Conservation (phyloP, 2,888 invertebrate species). For the Macrosoma leucophasiata region DNA sequence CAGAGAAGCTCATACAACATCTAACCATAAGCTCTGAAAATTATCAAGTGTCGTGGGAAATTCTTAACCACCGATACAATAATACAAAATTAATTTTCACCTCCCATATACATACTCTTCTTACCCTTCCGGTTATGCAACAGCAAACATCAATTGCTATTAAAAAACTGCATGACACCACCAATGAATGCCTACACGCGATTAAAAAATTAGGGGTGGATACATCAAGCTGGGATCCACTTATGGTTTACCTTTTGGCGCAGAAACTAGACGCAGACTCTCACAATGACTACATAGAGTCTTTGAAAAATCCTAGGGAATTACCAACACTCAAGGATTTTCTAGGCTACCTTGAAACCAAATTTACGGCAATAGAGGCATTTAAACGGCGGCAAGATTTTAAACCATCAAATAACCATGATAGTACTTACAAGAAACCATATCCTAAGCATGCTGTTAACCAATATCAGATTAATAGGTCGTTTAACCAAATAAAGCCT, state of each 20-base stretch:
- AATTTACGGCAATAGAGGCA: slow-evolving; percentile 12
- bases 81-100: slow-evolving; percentile 10
- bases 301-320: slow-evolving; percentile 5
- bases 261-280: slow-evolving; percentile 15
- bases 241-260: slow-evolving; percentile 10
- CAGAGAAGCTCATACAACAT: slow-evolving; percentile 27
- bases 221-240: slow-evolving; percentile 12
- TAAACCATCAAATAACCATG: too few species aligned
- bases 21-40: slow-evolving; percentile 24
- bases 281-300: slow-evolving; percentile 8
- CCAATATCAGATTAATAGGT: slow-evolving; percentile 1
- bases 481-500: too few species aligned
- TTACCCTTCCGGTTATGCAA: slow-evolving; percentile 23
- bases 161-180: slow-evolving; percentile 5
- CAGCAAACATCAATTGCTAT: not conserved
- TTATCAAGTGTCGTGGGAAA: slow-evolving; percentile 20
- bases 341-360: slow-evolving; percentile 13
- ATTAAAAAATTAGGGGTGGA: slow-evolving; percentile 15
- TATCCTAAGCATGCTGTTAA: too few species aligned
- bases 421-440: too few species aligned
- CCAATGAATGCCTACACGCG: slow-evolving; percentile 8
- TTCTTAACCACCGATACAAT: slow-evolving; percentile 10
- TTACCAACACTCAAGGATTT: slow-evolving; percentile 10
- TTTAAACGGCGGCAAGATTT: slow-evolving; percentile 2
- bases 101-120: slow-evolving; percentile 9